A percentile compares a stretch with the other conserved stretches of the same genome.
phyloP scores from a whole-genome alignment of 2,888 invertebrate species.

The Pseudococcus longispinus region DNA sequence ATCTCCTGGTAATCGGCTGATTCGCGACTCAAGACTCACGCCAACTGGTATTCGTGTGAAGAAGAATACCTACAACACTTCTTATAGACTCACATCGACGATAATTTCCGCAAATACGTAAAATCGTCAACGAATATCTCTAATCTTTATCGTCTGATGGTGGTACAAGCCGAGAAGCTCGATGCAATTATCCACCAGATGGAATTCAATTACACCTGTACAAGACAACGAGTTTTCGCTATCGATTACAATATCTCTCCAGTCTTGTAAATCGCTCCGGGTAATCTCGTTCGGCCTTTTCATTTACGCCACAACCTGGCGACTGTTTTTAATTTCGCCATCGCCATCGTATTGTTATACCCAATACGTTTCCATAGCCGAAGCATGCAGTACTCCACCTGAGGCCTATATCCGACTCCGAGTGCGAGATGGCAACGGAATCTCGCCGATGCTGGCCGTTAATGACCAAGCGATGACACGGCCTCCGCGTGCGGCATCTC shows the following conservation, averaged over 20 bases:
- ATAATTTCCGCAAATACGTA: not conserved
- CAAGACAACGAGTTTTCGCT: not conserved
- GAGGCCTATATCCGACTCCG: not conserved
- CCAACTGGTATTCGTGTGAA: not conserved
- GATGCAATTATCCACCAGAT: not conserved
- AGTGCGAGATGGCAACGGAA: not conserved
- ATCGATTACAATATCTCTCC: not conserved
- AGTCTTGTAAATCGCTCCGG: not conserved
- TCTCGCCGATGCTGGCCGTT: not conserved
- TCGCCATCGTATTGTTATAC: not conserved
- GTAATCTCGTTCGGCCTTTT: not conserved
- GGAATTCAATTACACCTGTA: conserved; percentile 14
- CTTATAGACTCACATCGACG: too few species aligned
- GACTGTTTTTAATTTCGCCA: conserved; percentile 6
- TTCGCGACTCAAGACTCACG: not conserved
- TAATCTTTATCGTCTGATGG: not conserved
- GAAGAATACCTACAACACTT: too few species aligned
- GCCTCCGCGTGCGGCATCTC: not conserved
- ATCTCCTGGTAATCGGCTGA: not conserved
- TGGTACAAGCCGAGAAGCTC: not conserved
- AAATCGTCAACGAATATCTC: not conserved
- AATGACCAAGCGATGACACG: conserved; percentile 7
- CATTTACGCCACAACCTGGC: not conserved
- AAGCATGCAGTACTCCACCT: not conserved
- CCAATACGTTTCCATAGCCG: not conserved